Evolutionary conservation across 2,113 vertebrate genomes (phyloP).

Genomic region (Pygoscelis adeliae): DNA sequence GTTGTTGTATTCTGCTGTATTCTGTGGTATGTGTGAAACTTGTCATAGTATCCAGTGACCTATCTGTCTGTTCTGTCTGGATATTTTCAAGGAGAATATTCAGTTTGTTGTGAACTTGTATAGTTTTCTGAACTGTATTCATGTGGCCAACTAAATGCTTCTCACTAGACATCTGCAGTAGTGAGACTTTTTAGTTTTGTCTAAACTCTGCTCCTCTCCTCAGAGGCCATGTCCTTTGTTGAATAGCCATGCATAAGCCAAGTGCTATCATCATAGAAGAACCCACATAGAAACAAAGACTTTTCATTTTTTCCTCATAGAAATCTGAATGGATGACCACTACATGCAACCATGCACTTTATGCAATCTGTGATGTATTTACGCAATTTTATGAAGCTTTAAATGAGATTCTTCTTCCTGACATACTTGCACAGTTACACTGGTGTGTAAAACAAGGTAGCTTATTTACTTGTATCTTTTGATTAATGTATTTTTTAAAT

Average conservation of each 20-base stretch:
- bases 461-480: conserved; percentile 7
- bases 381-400: conserved; percentile 95
- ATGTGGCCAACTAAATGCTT: neutral
- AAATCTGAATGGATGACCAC: conserved; percentile 99
- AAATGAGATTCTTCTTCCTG: conserved; percentile 89
- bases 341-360: conserved; percentile 96
- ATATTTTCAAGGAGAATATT: neutral
- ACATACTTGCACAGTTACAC: conserved; percentile 93
- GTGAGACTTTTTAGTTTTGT: neutral
- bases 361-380: conserved; percentile 97
- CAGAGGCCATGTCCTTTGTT: neutral
- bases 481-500: neutral
- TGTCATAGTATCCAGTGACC: neutral
- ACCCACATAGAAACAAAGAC: neutral
- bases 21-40: neutral
- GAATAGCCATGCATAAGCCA: neutral
- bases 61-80: neutral
- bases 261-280: neutral
- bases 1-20: neutral
- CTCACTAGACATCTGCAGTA: neutral
- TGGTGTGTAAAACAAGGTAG: conserved; percentile 98
- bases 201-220: neutral
- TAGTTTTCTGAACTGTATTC: neutral
- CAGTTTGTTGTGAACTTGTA: neutral
- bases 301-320: conserved; percentile 66